Base-by-base conservation (phyloP, 2,113 vertebrate species). In the Halichoeres trimaculatus region DNA sequence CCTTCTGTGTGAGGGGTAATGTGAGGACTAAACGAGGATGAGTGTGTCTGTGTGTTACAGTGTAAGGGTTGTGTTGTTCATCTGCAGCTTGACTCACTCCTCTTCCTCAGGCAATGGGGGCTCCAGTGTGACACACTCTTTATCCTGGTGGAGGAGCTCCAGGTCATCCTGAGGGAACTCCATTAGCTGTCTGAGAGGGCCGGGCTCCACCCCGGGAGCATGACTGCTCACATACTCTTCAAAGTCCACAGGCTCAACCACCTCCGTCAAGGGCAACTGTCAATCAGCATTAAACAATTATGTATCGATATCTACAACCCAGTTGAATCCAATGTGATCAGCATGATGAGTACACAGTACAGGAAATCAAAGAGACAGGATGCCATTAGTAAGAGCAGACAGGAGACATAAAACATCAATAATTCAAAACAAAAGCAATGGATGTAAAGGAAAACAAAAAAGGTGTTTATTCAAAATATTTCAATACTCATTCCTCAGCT, bases 161-260 rank as follows among this genome's bases (percentile, higher is more conserved):
- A 97, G 59, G 78, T 98, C 96, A 9, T 98, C 96, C 0, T 79
- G 69, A 19, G 96, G 96, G 69, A 98, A 97, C 84, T 97, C 96
- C 3, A 94, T 67, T 4, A 98, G 93, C 76, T 96, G 95, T 48
- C 94, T 72, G 56, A 98, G 95, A 1, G 93, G 94, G 0, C 95
- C 95, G 0, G 93, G 87, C 83, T 97, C 96, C 4, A 90, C 89
- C 3, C 93, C 95, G 0, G 94, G 94, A 2, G 94, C 92, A 23
- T 96, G 94, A 67, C 93, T 95, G 70, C 90, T 93, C 36, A 98
- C 90, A 76, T 96, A 95, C 1, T 96, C 95, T 87, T 98, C 96
- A 19, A 95, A 96, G 80, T 98, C 96, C 74, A 97, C 80, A 0
- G 96, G 96, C 70, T 97, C 96, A 1, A 96, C 93, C 69, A 96